Evolutionary conservation across 1,140 invertebrate genomes (phyloP).

Genomic region (Subanguina moxae): DNA sequence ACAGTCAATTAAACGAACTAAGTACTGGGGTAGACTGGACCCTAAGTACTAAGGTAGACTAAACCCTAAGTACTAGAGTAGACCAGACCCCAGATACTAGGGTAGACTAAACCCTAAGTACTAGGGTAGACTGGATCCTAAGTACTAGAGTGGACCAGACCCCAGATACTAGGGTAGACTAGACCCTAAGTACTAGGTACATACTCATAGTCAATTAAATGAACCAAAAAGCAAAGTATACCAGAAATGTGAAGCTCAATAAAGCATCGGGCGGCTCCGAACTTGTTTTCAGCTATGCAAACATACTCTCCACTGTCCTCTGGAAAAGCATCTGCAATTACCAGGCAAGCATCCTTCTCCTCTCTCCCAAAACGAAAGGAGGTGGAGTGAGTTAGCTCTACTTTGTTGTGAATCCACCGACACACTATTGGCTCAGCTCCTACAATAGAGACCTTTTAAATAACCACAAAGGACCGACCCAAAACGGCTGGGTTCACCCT

Average conservation of each 20-base stretch:
- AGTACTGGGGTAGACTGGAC: too few relatives aligned
- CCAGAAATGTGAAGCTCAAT: not conserved
- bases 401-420: slow-evolving; percentile 46
- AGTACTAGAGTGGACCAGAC: too few relatives aligned
- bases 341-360: slow-evolving; percentile 64
- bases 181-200: too few relatives aligned
- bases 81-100: too few relatives aligned
- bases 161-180: too few relatives aligned
- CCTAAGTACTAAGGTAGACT: too few relatives aligned
- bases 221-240: not conserved
- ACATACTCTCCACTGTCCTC: slow-evolving; percentile 87
- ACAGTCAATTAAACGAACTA: not conserved
- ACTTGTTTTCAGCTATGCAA: slow-evolving; percentile 77
- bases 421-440: slow-evolving; percentile 48
- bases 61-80: too few relatives aligned
- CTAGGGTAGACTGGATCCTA: too few relatives aligned
- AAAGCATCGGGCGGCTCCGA: not conserved
- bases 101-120: too few relatives aligned
- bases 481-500: too few relatives aligned
- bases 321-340: slow-evolving; percentile 81
- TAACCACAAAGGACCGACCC: not conserved
- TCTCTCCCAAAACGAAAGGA: slow-evolving; percentile 35
- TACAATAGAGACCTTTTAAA: slow-evolving; percentile 20
- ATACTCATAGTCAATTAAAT: not conserved
- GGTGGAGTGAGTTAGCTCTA: slow-evolving; percentile 40